phyloP scores from a whole-genome alignment of 2,888 invertebrate species.

The Trissoscelio sp. region DNA sequence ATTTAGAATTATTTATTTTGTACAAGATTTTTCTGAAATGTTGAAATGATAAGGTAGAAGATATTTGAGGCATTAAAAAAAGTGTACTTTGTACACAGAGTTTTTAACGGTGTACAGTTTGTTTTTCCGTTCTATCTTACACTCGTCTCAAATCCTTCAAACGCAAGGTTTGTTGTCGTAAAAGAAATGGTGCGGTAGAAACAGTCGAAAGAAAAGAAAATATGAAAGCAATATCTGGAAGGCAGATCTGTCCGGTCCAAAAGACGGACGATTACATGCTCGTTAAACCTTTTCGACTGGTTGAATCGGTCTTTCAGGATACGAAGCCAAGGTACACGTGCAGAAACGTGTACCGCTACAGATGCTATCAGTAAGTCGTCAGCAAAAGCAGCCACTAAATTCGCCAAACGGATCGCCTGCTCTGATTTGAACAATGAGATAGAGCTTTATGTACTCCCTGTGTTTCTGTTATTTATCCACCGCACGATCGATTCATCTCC shows the following conservation, averaged over 20 bases:
- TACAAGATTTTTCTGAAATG: too few relatives aligned
- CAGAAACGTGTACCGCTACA: slow-evolving; percentile 41
- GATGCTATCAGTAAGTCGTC: slow-evolving; percentile 68
- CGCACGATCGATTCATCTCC: slow-evolving; percentile 32
- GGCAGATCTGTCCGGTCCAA: slow-evolving; percentile 24
- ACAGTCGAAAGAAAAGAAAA: slow-evolving; percentile 35
- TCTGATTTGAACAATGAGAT: slow-evolving; percentile 69
- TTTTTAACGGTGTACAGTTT: too few relatives aligned
- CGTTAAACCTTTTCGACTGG: slow-evolving; percentile 62
- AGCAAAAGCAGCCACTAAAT: slow-evolving; percentile 74
- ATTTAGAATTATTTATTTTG: too few relatives aligned
- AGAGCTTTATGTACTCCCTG: slow-evolving; percentile 58
- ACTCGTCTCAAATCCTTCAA: slow-evolving; percentile 12
- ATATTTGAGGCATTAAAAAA: too few relatives aligned
- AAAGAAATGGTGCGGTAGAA: slow-evolving; percentile 35
- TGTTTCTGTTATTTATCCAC: slow-evolving; percentile 39
- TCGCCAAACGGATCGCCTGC: slow-evolving; percentile 74
- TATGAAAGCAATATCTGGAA: slow-evolving; percentile 41
- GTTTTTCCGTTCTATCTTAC: background rate
- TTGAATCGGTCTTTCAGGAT: slow-evolving; percentile 48
- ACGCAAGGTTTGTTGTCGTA: slow-evolving; percentile 19
- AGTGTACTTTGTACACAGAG: too few relatives aligned
- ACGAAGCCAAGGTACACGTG: slow-evolving; percentile 33
- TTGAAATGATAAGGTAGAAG: too few relatives aligned
- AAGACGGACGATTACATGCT: slow-evolving; percentile 62